A percentile compares a stretch with the other conserved stretches of the same genome.
Evolutionary conservation across 2,888 invertebrate species (phyloP).

Genomic region (Platypus cylindrus): DNA sequence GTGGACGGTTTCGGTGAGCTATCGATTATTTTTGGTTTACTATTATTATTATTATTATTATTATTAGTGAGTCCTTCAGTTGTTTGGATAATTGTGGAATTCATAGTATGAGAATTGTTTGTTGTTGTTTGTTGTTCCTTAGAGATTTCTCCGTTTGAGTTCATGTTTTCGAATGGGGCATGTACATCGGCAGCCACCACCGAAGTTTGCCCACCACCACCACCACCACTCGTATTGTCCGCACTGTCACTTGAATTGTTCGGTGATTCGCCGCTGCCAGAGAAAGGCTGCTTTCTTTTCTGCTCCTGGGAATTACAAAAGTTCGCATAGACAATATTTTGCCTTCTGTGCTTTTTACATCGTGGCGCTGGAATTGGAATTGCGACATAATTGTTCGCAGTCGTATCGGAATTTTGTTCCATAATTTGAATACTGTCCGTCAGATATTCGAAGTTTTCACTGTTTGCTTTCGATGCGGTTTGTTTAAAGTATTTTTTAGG

Average conservation of each 20-base stretch:
- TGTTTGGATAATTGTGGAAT: not conserved
- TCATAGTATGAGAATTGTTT: not conserved
- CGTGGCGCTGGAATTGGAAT: conserved; percentile 47
- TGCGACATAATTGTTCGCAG: conserved; percentile 21
- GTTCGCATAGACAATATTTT: conserved; percentile 28
- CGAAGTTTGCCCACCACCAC: conserved; percentile 19
- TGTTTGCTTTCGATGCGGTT: conserved; percentile 9
- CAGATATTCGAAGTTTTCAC: conserved; percentile 41
- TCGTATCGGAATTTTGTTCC: conserved; percentile 37
- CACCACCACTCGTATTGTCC: conserved; percentile 9
- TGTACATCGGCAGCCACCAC: conserved; percentile 28
- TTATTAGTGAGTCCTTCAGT: too few species aligned
- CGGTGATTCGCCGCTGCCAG: conserved; percentile 7
- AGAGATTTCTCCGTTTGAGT: conserved; percentile 1
- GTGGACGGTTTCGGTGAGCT: conserved; percentile 20
- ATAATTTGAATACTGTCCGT: conserved; percentile 55
- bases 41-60: conserved; percentile 1
- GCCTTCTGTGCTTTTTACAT: conserved; percentile 26
- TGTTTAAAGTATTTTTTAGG: conserved; percentile 27
- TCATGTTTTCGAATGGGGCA: conserved; percentile 6
- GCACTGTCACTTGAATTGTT: conserved; percentile 23
- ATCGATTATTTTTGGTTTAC: conserved; percentile 9
- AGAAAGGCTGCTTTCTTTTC: conserved; percentile 16
- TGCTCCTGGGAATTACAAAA: conserved; percentile 21
- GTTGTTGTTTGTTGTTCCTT: conserved; percentile 2